Evolutionary conservation across 2,113 vertebrate genomes (phyloP).

Genomic region (Erythrocercus mccallii): DNA sequence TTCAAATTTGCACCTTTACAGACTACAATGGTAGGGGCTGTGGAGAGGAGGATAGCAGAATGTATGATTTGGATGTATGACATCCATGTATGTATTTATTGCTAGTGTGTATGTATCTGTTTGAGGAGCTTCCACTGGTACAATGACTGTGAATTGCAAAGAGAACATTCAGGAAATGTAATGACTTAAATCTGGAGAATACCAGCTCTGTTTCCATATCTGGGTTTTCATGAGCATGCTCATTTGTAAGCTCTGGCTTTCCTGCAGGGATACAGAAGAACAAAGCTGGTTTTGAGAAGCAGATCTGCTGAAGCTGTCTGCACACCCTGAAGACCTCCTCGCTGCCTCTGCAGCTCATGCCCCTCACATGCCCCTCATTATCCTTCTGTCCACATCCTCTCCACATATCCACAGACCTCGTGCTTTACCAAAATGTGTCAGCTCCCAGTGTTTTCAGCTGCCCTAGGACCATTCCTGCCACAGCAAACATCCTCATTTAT

Average conservation of each 20-base stretch:
- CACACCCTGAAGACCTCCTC: rapidly evolving
- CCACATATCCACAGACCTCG: not conserved
- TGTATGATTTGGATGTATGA: not conserved
- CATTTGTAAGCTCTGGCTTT: not conserved
- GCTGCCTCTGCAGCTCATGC: not conserved
- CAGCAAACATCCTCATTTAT: not conserved
- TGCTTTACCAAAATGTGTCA: not conserved
- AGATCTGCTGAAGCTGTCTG: not conserved
- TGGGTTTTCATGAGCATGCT: not conserved
- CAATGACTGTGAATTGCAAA: not conserved
- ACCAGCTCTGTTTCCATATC: not conserved
- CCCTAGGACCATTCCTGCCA: not conserved
- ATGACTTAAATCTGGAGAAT: not conserved
- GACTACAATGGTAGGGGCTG: not conserved
- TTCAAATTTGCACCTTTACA: not conserved
- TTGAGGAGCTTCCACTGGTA: not conserved
- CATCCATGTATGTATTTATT: not conserved
- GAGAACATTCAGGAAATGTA: not conserved
- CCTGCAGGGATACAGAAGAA: not conserved
- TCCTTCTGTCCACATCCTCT: not conserved
- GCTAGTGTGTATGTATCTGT: not conserved
- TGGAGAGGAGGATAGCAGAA: not conserved
- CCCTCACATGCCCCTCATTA: rapidly evolving
- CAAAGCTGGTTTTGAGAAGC: not conserved
- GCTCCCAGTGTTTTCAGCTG: not conserved